Evolutionary conservation across 2,888 invertebrate species (phyloP), one percentile per base, ranked within the genome.

Genomic region (Muscina levida): DNA sequence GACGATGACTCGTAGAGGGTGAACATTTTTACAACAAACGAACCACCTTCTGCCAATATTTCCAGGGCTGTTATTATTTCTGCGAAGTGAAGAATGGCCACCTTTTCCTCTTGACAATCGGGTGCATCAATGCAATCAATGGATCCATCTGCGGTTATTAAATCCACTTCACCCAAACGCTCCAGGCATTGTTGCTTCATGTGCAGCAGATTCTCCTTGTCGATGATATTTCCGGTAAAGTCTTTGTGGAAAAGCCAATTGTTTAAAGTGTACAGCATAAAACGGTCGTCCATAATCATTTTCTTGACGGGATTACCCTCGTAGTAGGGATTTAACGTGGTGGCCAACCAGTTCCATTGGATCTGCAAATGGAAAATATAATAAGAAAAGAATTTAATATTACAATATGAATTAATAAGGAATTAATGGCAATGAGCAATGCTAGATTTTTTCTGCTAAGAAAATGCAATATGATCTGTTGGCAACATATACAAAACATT

Each of bases 101-200:
- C 97, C 0, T 93, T 91, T 73, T 91, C 92, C 87, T 98, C 98
- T 89, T 98, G 98, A 84, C 96, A 95, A 44, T 94, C 96, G 0
- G 98, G 98, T 85, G 94, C 92, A 71, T 93, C 93, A 82, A 95
- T 93, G 87, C 98, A 98, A 88, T 98, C 95, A 37, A 98, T 93
- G 85, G 98, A 97, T 0, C 98, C 98, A 92, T 98, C 98, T 0
- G 97, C 97, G 4, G 98, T 98, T 39, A 98, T 94, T 15, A 96
- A 88, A 79, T 93, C 87, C 1, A 94, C 92, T 92, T 95, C 86
- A 44, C 92, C 92, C 22, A 74, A 77, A 1, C 84, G 84, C 48
- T 90, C 85, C 44, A 89, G 89, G 1, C 92, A 91, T 72, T 91
- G 91, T 5, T 91, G 87, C 5, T 93, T 89, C 66, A 97, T 91